A percentile compares a stretch with the other conserved stretches of the same genome.
These are phyloP conservation scores for Glyphotaelius pellucidus DNA, from an alignment of 2,888 invertebrate species.

Conservation along the genomic window DNA sequence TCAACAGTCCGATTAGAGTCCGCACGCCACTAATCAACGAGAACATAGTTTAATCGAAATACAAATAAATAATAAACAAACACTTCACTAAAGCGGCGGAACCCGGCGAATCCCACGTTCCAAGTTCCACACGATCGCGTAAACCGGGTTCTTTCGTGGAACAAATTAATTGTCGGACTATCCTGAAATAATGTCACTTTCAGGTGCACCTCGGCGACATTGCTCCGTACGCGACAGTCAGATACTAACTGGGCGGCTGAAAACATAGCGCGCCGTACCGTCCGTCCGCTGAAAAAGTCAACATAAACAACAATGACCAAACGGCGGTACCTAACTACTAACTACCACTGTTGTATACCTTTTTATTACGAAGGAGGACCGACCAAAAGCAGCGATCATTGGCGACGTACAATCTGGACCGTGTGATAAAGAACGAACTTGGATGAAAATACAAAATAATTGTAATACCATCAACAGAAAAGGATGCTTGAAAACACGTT, in stretches of 20 bases:
- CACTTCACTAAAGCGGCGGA: slow-evolving; percentile 4
- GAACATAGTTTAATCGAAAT: slow-evolving; percentile 38
- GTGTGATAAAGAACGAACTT: not conserved
- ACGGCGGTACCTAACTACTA: not conserved
- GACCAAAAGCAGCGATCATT: not conserved
- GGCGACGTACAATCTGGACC: not conserved
- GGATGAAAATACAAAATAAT: not conserved
- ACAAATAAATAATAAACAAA: not conserved
- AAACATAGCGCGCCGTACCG: slow-evolving; percentile 44
- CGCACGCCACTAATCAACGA: slow-evolving; percentile 48
- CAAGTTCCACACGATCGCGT: not conserved
- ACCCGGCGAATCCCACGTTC: not conserved
- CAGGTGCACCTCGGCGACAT: slow-evolving; percentile 38
- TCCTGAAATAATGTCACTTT: not conserved
- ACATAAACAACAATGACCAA: slow-evolving; percentile 46
- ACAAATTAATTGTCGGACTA: not conserved
- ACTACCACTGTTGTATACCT: not conserved
- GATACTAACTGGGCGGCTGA: slow-evolving; percentile 34
- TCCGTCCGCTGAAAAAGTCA: slow-evolving; percentile 38
- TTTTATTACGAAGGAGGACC: not conserved
- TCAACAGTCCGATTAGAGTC: slow-evolving; percentile 41
- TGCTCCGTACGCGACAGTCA: slow-evolving; percentile 43
- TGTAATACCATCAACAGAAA: not conserved
- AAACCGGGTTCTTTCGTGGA: not conserved
- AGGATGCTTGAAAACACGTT: not conserved